Percentiles rank a stretch among this genome's conserved stretches.
Evolutionary conservation across 2,113 vertebrate genomes (phyloP).

Genomic region (Mastomys natalensis): DNA sequence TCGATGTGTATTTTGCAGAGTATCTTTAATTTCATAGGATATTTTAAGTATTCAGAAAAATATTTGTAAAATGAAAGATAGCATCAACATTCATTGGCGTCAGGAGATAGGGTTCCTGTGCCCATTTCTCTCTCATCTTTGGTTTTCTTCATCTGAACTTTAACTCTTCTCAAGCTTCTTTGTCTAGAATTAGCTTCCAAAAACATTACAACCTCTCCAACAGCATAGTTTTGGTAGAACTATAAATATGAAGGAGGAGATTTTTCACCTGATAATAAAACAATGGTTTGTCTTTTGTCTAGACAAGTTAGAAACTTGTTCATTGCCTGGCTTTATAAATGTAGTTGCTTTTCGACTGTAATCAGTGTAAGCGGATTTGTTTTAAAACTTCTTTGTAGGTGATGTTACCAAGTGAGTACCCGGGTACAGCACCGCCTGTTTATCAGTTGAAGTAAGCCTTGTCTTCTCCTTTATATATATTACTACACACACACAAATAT

Average conservation of each 20-base stretch:
- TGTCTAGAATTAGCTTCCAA: neutral
- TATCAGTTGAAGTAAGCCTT: constrained; percentile 97
- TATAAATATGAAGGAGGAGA: neutral
- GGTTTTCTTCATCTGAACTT: neutral
- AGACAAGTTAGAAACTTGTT: constrained; percentile 30
- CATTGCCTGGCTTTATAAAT: constrained; percentile 12
- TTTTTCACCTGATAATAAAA: neutral
- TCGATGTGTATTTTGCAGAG: constrained; percentile 32
- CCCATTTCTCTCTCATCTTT: neutral
- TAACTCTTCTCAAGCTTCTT: neutral
- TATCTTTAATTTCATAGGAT: constrained; percentile 21
- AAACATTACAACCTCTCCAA: neutral
- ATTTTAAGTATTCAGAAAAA: neutral
- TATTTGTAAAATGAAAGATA: neutral
- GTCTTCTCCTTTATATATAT: constrained; percentile 46
- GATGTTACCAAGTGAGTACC: constrained; percentile 95
- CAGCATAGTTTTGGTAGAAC: neutral
- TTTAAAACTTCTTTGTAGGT: constrained; percentile 88
- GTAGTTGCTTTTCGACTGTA: neutral
- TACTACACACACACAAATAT: too few species aligned
- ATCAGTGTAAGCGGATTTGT: constrained; percentile 32
- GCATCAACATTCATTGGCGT: neutral
- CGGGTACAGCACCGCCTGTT: constrained; percentile 93
- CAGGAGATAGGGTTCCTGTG: neutral
- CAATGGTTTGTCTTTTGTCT: constrained; percentile 9